Conservation (phyloP, 2,797 vertebrate genomes). For the Scolopax rusticola region DNA sequence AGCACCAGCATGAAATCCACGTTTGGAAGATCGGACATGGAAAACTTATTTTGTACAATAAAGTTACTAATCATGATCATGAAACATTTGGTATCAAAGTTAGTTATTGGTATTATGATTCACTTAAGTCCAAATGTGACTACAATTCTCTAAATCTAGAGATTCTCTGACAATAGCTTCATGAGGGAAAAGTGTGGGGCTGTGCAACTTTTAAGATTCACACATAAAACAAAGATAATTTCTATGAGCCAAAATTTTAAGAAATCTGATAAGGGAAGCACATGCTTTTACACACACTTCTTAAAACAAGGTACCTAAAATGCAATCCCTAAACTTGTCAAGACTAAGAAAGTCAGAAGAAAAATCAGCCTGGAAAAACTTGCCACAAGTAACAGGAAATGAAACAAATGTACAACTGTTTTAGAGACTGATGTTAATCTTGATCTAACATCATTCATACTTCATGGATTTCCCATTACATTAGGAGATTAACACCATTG, state of each 20-base stretch:
- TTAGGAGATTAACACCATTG: conserved; percentile 28
- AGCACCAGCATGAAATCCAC: background rate
- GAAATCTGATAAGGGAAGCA: background rate
- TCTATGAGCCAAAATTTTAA: background rate
- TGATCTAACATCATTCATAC: conserved; percentile 33
- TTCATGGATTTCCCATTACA: conserved; percentile 29
- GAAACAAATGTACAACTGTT: conserved; percentile 52
- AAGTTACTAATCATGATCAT: background rate
- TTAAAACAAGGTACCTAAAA: background rate
- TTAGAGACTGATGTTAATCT: conserved; percentile 25
- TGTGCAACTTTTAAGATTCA: background rate
- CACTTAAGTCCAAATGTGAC: background rate
- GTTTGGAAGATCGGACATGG: background rate
- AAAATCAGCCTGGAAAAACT: conserved; percentile 7
- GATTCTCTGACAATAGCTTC: background rate
- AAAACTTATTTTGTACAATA: background rate
- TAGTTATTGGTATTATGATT: background rate
- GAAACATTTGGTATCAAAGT: background rate
- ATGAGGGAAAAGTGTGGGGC: background rate
- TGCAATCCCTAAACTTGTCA: background rate
- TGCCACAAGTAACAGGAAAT: conserved; percentile 46
- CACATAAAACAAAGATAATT: background rate
- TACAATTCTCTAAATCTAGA: background rate
- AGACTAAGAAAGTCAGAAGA: background rate
- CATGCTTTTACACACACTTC: background rate